phyloP scores from a whole-genome alignment of 2,113 vertebrate species.

The Guaruba guarouba region DNA sequence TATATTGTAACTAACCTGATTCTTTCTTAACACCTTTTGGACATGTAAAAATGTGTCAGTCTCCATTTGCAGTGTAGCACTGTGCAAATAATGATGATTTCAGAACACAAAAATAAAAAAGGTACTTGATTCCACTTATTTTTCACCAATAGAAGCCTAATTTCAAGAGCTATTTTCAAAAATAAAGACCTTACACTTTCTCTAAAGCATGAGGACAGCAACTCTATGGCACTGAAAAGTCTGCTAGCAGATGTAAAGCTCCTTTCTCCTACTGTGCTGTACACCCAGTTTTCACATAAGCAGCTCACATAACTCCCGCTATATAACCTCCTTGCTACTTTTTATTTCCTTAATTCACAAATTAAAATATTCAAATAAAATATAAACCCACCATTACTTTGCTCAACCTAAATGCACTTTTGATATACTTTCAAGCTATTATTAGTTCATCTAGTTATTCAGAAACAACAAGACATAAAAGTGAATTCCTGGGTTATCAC shows the following conservation, averaged over 20 bases:
- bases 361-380: not conserved
- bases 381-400: not conserved
- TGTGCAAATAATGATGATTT: not conserved
- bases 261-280: not conserved
- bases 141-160: not conserved
- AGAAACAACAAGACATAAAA: slow-evolving; percentile 50
- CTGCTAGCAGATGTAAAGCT: not conserved
- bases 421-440: not conserved
- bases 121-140: not conserved
- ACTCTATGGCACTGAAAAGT: not conserved
- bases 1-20: too few relatives aligned
- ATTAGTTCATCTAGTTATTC: slow-evolving; percentile 11
- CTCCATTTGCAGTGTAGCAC: not conserved
- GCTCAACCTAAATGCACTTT: not conserved
- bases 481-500: slow-evolving; percentile 45
- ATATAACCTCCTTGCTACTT: not conserved
- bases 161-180: not conserved
- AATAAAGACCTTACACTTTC: not conserved
- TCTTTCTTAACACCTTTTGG: not conserved
- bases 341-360: not conserved
- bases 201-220: not conserved
- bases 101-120: not conserved
- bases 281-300: not conserved
- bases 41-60: accelerated
- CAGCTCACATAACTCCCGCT: not conserved